A percentile compares a stretch with the other conserved stretches of the same genome.
phyloP scores from a whole-genome alignment of 2,797 vertebrate species.

The Synanceia verrucosa region DNA sequence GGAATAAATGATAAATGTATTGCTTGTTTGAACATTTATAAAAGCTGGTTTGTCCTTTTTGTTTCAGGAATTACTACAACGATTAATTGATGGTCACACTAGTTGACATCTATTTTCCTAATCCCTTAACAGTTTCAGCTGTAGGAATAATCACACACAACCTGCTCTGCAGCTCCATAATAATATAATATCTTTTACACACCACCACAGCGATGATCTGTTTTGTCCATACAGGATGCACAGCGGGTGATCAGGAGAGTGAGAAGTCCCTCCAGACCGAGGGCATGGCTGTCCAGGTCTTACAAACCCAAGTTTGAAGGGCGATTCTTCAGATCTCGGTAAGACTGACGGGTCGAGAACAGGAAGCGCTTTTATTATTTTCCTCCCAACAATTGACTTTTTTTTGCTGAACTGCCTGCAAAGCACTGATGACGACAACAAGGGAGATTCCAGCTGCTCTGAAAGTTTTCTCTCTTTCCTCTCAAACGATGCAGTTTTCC shows the following conservation, averaged over 20 bases:
- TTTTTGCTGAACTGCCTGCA: not conserved
- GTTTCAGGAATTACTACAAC: not conserved
- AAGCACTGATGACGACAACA: not conserved
- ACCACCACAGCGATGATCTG: not conserved
- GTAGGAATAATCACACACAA: not conserved
- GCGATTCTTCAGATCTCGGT: constrained; percentile 58
- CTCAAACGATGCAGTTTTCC: constrained; percentile 47
- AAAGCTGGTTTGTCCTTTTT: not conserved
- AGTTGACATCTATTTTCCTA: not conserved
- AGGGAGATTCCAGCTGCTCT: not conserved
- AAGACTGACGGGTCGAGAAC: constrained; percentile 13
- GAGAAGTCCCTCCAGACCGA: constrained; percentile 64
- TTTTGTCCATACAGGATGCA: constrained; percentile 58
- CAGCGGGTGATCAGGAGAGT: constrained; percentile 68
- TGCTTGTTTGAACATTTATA: not conserved
- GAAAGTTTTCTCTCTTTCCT: not conserved
- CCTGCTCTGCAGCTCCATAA: not conserved
- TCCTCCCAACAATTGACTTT: not conserved
- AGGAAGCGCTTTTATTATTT: not conserved
- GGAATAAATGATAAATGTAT: not conserved
- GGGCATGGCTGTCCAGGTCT: constrained; percentile 42
- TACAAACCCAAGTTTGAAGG: constrained; percentile 61
- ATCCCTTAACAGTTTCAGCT: not conserved
- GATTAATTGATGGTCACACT: not conserved
- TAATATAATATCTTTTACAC: constrained; percentile 3